Conservation (phyloP, 2,888 invertebrate genomes). For the Chironomus riparius region DNA sequence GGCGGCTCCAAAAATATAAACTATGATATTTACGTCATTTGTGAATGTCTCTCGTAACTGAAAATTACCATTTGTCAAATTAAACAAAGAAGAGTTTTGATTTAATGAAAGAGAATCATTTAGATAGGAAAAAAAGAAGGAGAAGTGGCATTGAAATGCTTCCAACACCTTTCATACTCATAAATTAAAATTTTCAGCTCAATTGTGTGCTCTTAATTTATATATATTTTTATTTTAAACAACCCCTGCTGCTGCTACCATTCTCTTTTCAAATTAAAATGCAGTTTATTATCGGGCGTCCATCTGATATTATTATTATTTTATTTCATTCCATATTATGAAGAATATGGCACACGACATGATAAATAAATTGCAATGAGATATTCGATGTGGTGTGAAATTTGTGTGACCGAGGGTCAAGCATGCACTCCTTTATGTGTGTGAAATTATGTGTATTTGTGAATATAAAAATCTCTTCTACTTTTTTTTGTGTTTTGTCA, state of each 20-base stretch:
- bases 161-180: conserved; percentile 11
- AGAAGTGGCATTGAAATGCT: background rate
- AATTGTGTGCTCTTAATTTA: background rate
- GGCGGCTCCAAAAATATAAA: too few species aligned
- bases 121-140: too few species aligned
- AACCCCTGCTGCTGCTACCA: conserved; percentile 4
- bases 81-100: too few species aligned
- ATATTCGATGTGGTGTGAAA: conserved; percentile 16
- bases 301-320: background rate
- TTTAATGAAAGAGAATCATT: too few species aligned
- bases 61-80: too few species aligned
- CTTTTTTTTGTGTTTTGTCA: background rate
- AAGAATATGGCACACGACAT: conserved; percentile 24
- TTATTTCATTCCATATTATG: background rate
- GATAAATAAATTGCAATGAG: conserved; percentile 24
- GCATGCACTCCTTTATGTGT: conserved; percentile 15
- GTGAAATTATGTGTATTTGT: background rate
- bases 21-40: too few species aligned
- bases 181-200: conserved; percentile 18
- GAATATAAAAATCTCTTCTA: background rate
- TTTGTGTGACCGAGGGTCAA: conserved; percentile 25
- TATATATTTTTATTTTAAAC: background rate
- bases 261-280: conserved; percentile 21
- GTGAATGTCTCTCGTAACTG: too few species aligned
- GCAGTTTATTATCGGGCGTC: conserved; percentile 19